phyloP scores from a whole-genome alignment of 1,140 invertebrate species.

The Cotesia glomerata region DNA sequence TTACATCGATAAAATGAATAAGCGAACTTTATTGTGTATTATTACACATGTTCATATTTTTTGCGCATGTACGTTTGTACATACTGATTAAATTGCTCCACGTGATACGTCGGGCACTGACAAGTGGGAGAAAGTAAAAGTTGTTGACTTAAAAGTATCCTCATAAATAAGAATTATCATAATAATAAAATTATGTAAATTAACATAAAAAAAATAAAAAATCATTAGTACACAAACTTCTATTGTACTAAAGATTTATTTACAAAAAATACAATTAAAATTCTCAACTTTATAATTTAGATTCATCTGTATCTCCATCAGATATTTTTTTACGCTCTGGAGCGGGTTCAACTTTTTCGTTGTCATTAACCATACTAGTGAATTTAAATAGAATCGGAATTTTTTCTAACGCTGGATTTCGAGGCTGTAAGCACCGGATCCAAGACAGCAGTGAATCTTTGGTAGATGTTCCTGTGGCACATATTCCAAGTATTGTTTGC shows the following conservation, averaged over 20 bases:
- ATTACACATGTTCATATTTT: neutral
- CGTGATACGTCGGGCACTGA: neutral
- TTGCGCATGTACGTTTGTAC: slow-evolving; percentile 15
- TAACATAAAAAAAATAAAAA: neutral
- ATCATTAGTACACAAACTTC: neutral
- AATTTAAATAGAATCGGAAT: slow-evolving; percentile 82
- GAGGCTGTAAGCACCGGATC: slow-evolving; percentile 83
- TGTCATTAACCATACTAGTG: slow-evolving; percentile 27
- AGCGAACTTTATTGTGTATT: too few relatives aligned
- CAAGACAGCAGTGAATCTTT: slow-evolving; percentile 91
- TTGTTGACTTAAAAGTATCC: slow-evolving; percentile 17
- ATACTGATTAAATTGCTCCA: slow-evolving; percentile 6
- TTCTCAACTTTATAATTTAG: slow-evolving; percentile 24
- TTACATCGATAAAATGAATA: neutral
- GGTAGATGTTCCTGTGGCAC: slow-evolving; percentile 87
- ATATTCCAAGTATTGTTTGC: slow-evolving; percentile 86
- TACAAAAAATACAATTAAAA: slow-evolving; percentile 18
- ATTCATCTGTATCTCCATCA: slow-evolving; percentile 5
- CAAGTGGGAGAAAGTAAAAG: slow-evolving; percentile 30
- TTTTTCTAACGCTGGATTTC: slow-evolving; percentile 76
- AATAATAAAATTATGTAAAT: neutral
- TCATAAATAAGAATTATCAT: neutral
- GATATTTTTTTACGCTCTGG: neutral
- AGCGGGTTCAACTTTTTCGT: slow-evolving; percentile 21
- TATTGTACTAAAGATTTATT: slow-evolving; percentile 10